Evolutionary conservation across 2,888 invertebrate species (phyloP), one percentile per base, ranked within the genome.

Genomic region (Trilocha varians): DNA sequence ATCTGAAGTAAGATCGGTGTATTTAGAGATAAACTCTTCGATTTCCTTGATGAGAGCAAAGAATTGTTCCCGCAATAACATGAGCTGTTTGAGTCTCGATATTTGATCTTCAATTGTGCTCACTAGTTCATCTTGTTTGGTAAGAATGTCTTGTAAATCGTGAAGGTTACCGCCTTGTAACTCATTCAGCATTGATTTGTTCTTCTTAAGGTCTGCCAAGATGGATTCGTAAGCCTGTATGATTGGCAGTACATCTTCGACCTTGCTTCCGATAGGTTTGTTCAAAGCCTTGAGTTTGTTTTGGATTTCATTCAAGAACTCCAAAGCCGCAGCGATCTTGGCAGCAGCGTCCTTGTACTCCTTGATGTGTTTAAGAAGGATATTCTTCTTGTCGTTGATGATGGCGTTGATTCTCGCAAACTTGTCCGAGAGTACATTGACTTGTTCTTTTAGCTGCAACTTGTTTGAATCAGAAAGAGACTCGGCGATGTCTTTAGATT

Each of bases 201-300:
- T 93, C 39, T 89, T 89, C 70, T 93, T 95, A 0, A 96, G 78
- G 50, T 95, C 93, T 43, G 88, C 88, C 14, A 95, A 76, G 39
- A 96, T 92, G 52, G 90, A 88, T 77, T 95, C 94, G 59, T 95
- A 95, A 1, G 92, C 89, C 32, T 88, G 88, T 16, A 95, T 85
- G 52, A 95, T 88, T n/a, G 91, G 90, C 66, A 95, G 93, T 0
- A 97, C 96, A 69, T 97, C 97, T 64, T 96, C 94, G 1, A 94
- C 92, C 62, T 92, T 91, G 41, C 91, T 92, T 9, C 97, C 97
- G 32, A 97, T 91, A 0, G 97, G 96, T 70, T 92, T 93, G 60
- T 93, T 94, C 2, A 97, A 78, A 44, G 93, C 91, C 51, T 94
- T 92, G 13, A 97, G 74, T 65, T 95, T 93, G 44, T 91, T 91